Percentiles rank a stretch among this genome's conserved stretches.
Evolutionary conservation across 2,888 invertebrate species (phyloP).

Genomic region (Brachylomia viminalis): DNA sequence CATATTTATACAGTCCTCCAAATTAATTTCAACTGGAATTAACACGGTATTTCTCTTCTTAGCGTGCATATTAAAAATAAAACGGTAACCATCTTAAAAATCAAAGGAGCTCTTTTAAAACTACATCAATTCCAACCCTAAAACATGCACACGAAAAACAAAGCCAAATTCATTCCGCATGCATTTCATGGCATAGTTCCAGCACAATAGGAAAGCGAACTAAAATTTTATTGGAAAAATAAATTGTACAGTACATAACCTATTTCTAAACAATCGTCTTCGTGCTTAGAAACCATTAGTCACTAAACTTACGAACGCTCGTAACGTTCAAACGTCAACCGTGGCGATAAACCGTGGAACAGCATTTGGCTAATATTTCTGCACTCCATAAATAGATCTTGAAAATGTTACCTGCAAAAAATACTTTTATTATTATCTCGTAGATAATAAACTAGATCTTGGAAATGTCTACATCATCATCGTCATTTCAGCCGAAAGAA

Average conservation of each 20-base stretch:
- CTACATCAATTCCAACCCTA: not conserved
- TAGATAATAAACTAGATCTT: too few species aligned
- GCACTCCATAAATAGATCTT: slow-evolving; percentile 48
- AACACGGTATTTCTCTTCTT: not conserved
- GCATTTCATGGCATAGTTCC: slow-evolving; percentile 31
- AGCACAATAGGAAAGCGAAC: slow-evolving; percentile 24
- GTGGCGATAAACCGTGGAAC: slow-evolving; percentile 67
- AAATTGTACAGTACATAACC: slow-evolving; percentile 60
- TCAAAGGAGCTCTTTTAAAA: not conserved
- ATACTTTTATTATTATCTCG: not conserved
- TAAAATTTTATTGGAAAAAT: slow-evolving; percentile 59
- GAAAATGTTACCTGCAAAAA: not conserved
- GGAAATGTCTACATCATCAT: too few species aligned
- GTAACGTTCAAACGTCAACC: slow-evolving; percentile 72
- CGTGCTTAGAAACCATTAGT: slow-evolving; percentile 74
- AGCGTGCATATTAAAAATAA: too few species aligned
- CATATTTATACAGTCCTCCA: not conserved
- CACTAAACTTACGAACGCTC: slow-evolving; percentile 68
- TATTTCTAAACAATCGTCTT: slow-evolving; percentile 68
- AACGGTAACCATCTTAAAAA: not conserved
- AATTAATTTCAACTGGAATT: not conserved
- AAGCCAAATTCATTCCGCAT: slow-evolving; percentile 7
- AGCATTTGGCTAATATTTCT: slow-evolving; percentile 61
- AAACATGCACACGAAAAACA: not conserved
- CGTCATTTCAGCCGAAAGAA: too few species aligned